Evolutionary conservation across 2,797 vertebrate genomes (phyloP), one percentile per base, ranked within the genome.

Genomic region (Channa striata): DNA sequence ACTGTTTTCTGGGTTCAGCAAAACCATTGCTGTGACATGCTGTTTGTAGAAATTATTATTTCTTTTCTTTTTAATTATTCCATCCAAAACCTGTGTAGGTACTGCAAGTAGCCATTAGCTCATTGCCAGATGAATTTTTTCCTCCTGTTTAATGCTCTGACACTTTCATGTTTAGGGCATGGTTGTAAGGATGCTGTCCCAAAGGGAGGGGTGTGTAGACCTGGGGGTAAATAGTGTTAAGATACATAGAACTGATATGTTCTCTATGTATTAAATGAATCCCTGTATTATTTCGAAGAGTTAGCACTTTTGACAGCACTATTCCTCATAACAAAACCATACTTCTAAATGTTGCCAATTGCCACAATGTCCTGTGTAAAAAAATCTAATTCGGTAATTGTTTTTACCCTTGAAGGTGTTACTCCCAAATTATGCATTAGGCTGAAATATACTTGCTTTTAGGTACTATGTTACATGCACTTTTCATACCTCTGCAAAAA

Each of bases 181-280:
- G 60, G 63, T 79, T 75, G 54, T 80, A 56, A 77, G 57, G 59
- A 33, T 49, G 48, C 13, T n/a, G 48, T 50, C 11, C 7, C 85
- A 68, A 77, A 56, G 68, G 43, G 44, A 23, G 21, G 47, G 53
- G 58, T 61, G 39, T 73, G 21, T 34, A 72, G 67, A 74, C 44
- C 12, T 30, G 30, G 33, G 64, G 80, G 84, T 87, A 81, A 82
- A 82, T 80, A 69, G 77, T 81, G 69, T 85, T 65, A 77, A 40
- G 52, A 65, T 64, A 82, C 10, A 23, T 49, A 33, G 20, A 76
- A 82, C 87, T 83, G 79, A 83, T 88, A 47, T n/a, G 25, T 51
- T 44, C 14, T 53, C 21, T 23, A 78, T 40, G 54, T 60, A 76
- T 56, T 47, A 4, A 79, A 13, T 42, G 11, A 49, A 43, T 49